Base-by-base conservation (phyloP, 2,113 vertebrate species). In the Pycnonotus jocosus region DNA sequence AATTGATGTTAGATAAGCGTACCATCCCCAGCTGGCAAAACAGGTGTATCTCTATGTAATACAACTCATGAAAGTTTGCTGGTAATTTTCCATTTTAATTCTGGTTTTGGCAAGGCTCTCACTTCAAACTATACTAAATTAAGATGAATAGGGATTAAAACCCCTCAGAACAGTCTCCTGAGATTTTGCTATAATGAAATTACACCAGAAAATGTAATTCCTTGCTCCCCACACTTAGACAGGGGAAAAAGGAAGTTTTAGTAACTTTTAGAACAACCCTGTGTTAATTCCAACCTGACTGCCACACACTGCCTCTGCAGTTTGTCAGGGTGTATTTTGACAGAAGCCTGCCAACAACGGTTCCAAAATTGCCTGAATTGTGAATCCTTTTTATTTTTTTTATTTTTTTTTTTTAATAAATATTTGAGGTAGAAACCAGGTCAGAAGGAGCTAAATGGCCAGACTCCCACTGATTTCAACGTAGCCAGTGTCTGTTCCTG, bases 301-400 rank as follows among this genome's bases (percentile, higher is more conserved):
- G 45, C 77, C n/a, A 45, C 61, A 68, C 0, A 0, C 47, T 91
- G 38, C 33, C 50, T 80, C 66, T 94, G 66, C 42, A 77, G 42
- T 69, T 82, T 76, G 58, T 62, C 40, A n/a, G 64, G 40, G 6
- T 66, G 37, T 76, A 50, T 82, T 95, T 92, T 85, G 84, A 89
- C 70, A 95, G 77, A 81, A 84, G 31, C 15, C 35, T 93, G 72
- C 69, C 70, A 84, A 56, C 20, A 76, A 61, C 15, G 35, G 21
- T 42, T 93, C 79, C 71, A 90, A 93, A 85, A 45, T 37, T 87
- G 85, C n/a, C 61, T 90, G 87, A 95, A 94, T 79, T 65, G 70
- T 95, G 90, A 96, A 96, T 94, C 66, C 70, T 92, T 42, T 30
- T 91, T 95, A 92, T 96, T 94, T 81, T 94, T 72, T 90, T 77